Conservation (phyloP, 2,888 invertebrate species). For the Eurytoma adleriae region DNA sequence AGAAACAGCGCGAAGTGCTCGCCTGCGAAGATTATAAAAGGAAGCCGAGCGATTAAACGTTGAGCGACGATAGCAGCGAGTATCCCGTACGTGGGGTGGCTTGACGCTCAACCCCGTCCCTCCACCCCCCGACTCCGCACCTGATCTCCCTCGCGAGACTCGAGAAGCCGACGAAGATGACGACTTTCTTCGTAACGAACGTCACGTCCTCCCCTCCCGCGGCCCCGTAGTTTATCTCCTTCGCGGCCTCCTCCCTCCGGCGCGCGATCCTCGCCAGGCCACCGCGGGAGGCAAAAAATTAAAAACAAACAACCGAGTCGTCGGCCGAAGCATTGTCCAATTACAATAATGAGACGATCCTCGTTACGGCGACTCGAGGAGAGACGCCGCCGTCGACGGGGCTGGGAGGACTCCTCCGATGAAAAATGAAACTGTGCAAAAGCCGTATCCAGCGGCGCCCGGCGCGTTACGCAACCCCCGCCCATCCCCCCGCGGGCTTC, state of each 20-base stretch:
- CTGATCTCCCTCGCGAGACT: slow-evolving; percentile 33
- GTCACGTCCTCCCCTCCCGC: slow-evolving; percentile 46
- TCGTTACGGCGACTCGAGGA: slow-evolving; percentile 60
- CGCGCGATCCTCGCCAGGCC: background rate
- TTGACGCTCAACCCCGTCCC: slow-evolving; percentile 10
- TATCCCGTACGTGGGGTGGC: slow-evolving; percentile 49
- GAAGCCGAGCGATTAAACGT: slow-evolving; percentile 47
- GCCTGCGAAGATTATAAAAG: slow-evolving; percentile 42
- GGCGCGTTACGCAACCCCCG: background rate
- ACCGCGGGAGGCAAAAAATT: slow-evolving; percentile 54
- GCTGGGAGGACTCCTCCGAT: slow-evolving; percentile 44
- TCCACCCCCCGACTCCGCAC: background rate
- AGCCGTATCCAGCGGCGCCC: slow-evolving; percentile 8
- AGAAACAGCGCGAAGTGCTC: slow-evolving; percentile 25
- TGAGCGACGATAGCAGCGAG: slow-evolving; percentile 46
- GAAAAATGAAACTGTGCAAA: slow-evolving; percentile 60
- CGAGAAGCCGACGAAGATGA: slow-evolving; percentile 43
- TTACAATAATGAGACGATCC: slow-evolving; percentile 68
- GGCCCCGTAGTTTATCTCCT: slow-evolving; percentile 37
- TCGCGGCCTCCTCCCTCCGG: slow-evolving; percentile 7
- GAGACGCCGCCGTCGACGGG: slow-evolving; percentile 33
- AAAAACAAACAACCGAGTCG: slow-evolving; percentile 57
- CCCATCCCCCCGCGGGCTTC: slow-evolving; percentile 39
- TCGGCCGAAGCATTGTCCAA: slow-evolving; percentile 66
- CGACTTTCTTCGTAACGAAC: slow-evolving; percentile 59